A percentile compares a stretch with the other conserved stretches of the same genome.
Conservation (phyloP, 1,140 invertebrate genomes). For the Batillaria attramentaria region DNA sequence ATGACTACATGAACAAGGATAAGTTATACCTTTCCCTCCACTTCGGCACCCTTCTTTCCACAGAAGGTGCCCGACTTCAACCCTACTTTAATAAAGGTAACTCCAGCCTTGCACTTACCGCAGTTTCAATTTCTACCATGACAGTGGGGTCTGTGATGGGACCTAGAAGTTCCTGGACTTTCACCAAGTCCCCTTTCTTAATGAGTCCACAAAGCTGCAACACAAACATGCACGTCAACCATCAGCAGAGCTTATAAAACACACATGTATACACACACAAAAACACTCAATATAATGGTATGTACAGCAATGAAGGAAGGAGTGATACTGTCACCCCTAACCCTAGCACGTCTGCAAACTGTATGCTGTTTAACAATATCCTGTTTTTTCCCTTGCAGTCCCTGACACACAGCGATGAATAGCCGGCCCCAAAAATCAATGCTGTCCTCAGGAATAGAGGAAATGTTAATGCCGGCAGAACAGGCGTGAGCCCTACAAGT, state of each 20-base stretch:
- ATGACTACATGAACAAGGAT: too few relatives aligned
- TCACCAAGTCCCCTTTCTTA: neutral
- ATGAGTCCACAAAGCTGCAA: neutral
- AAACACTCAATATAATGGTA: too few relatives aligned
- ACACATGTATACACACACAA: neutral
- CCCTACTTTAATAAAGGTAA: too few relatives aligned
- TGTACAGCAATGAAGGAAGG: too few relatives aligned
- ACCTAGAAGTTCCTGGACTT: slow-evolving; percentile 9
- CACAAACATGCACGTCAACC: neutral
- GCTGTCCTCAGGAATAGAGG: too few relatives aligned
- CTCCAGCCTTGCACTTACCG: neutral
- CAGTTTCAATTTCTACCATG: slow-evolving; percentile 3
- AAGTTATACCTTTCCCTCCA: too few relatives aligned
- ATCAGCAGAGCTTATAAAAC: neutral
- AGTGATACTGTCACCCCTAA: too few relatives aligned
- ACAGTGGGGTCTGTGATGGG: neutral
- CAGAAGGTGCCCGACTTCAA: too few relatives aligned
- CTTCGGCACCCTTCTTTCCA: too few relatives aligned
- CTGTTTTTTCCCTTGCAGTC: neutral
- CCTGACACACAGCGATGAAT: neutral
- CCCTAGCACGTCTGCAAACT: too few relatives aligned
- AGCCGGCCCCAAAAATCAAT: too few relatives aligned
- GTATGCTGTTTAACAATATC: neutral
- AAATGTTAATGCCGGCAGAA: too few relatives aligned
- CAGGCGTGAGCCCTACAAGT: neutral